phyloP scores from a whole-genome alignment of 2,888 invertebrate genomes.

The Himalopsyche tibetana region DNA sequence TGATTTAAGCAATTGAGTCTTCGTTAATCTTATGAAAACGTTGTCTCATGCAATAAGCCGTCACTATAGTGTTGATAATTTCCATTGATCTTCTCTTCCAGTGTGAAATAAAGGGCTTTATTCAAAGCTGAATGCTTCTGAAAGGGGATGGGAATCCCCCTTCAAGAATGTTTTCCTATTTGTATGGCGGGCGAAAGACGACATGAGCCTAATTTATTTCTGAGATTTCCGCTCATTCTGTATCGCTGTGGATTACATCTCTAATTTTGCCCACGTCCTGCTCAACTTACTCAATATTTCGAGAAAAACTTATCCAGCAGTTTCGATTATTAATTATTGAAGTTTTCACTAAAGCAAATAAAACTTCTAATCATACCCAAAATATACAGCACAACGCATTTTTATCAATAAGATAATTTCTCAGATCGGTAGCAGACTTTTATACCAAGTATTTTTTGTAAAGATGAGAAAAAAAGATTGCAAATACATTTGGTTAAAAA shows the following conservation, averaged over 20 bases:
- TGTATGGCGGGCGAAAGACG: slow-evolving; percentile 7
- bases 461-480: no score
- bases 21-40: not conserved
- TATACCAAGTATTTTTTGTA: no score
- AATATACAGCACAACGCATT: no score
- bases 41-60: not conserved
- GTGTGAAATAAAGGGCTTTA: not conserved
- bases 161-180: slow-evolving; percentile 9
- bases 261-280: slow-evolving; percentile 39
- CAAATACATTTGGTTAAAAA: no score
- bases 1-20: not conserved
- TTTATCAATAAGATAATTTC: no score
- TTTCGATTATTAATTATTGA: slow-evolving; percentile 1
- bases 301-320: slow-evolving; percentile 5
- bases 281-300: not conserved
- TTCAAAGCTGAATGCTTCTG: not conserved
- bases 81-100: not conserved
- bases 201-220: slow-evolving; percentile 52
- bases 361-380: no score
- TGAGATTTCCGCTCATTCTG: slow-evolving; percentile 42
- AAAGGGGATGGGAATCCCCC: not conserved
- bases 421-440: no score
- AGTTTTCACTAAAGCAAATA: not conserved
- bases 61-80: slow-evolving; percentile 24
- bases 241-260: slow-evolving; percentile 52